Base-by-base conservation (phyloP, 2,888 invertebrate species). In the Torymus auratus region DNA sequence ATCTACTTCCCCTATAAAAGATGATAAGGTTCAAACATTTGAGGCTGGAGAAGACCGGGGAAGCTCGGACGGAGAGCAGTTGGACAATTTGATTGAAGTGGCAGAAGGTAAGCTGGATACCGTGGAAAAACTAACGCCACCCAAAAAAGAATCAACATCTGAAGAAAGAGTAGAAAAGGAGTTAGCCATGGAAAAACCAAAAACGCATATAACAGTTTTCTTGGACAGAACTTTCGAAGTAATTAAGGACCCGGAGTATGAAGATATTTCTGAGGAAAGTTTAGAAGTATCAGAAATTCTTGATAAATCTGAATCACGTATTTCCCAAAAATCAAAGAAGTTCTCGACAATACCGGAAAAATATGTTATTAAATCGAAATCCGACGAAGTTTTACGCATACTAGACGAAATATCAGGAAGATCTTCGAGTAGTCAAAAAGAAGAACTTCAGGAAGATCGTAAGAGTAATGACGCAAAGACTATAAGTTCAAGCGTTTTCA, bases 241-340 rank as follows among this genome's bases (percentile, higher is more conserved):
- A 5, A 80, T 87, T 4, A 84, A 83, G 28, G 88, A 89, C 83
- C 87, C 90, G 0, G 90, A 89, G 15, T 91, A 89, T 71, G 90
- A 90, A 75, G 91, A 91, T 73, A 90, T 91, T 58, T 91, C 91
- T 0, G 91, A 91, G 64, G 91, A 91, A 67, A 90, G 90, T 68
- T 84, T 90, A 5, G 90, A 91, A 81, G 88, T 90, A 1, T 90
- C 90, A 0, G 89, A 89, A 82, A 91, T 91, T 70, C 86, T 89
- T 20, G 90, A 90, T 65, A 86, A 83, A 82, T 86, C 87, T 3
- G 87, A 88, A 56, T 83, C 84, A 0, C 84, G 86, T 5, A 85
- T 82, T 67, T 79, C 84, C 10, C 56, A 72, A 28, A 78, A 82
- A 52, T 73, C 81, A 11, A 85, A 86, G 20, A 88, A 87, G 68